Conservation (phyloP, 2,888 invertebrate genomes). For the Lasioglossum lativentre region DNA sequence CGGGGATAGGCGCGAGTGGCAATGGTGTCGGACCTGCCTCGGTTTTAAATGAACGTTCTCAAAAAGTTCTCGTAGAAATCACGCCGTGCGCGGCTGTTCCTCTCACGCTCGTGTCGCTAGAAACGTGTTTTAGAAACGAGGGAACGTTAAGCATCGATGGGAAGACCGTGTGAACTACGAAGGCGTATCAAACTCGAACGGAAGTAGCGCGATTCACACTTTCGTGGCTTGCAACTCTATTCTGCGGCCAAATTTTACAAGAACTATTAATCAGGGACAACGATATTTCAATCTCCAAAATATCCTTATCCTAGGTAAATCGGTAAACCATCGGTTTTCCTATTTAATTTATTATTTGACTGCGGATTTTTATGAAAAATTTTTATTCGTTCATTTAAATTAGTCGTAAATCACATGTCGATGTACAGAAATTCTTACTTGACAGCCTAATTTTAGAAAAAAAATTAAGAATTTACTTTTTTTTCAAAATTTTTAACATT, state of each 20-base stretch:
- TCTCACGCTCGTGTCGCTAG: slow-evolving; percentile 25
- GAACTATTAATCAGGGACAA: too few relatives aligned
- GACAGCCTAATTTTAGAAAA: too few relatives aligned
- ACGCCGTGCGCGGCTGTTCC: slow-evolving; percentile 25
- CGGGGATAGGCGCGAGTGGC: slow-evolving; percentile 27
- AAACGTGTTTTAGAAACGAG: slow-evolving; percentile 39
- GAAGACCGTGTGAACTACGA: slow-evolving; percentile 63
- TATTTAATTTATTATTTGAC: neutral
- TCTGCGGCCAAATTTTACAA: too few relatives aligned
- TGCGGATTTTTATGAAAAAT: neutral
- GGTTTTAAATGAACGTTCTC: slow-evolving; percentile 57
- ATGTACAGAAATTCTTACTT: too few relatives aligned
- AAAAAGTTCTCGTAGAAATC: slow-evolving; percentile 66
- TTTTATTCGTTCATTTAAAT: too few relatives aligned
- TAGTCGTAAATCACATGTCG: too few relatives aligned
- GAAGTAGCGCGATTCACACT: neutral
- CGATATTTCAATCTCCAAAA: too few relatives aligned
- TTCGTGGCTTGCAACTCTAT: neutral
- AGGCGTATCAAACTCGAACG: slow-evolving; percentile 47
- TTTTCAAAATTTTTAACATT: too few relatives aligned
- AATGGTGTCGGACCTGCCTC: slow-evolving; percentile 63
- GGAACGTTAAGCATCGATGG: slow-evolving; percentile 63
- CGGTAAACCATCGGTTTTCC: too few relatives aligned
- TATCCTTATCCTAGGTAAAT: too few relatives aligned
- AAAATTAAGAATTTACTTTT: too few relatives aligned